Evolutionary conservation across 2,113 vertebrate genomes (phyloP).

Genomic region (Forbesichthys papilliferus): DNA sequence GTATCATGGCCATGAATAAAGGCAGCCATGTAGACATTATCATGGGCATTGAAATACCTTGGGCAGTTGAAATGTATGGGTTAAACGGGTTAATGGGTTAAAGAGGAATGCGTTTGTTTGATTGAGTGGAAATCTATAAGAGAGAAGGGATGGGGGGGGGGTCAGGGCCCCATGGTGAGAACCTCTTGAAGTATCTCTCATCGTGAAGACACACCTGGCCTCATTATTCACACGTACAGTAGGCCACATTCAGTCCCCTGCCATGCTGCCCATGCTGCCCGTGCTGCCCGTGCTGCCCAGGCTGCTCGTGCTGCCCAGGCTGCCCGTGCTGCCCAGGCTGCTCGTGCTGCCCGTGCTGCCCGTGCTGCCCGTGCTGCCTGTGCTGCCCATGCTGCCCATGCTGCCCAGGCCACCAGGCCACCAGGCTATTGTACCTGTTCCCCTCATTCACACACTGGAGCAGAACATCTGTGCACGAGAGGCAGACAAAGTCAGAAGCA

Average conservation of each 20-base stretch:
- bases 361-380: no score
- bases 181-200: constrained; percentile 23
- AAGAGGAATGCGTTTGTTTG: no score
- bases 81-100: neutral
- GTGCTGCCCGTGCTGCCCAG: no score
- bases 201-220: constrained; percentile 35
- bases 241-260: no score
- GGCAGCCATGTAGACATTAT: neutral
- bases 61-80: neutral
- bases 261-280: no score
- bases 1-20: constrained; percentile 12
- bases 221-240: constrained; percentile 30
- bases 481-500: neutral
- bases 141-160: neutral
- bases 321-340: no score
- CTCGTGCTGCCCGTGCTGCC: no score
- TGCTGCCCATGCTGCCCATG: no score
- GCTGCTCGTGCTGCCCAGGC: no score
- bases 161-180: constrained; percentile 12
- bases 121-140: constrained; percentile 2
- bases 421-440: constrained; percentile 24
- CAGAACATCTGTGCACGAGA: neutral
- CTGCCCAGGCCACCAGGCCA: constrained; percentile 1
- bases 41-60: constrained; percentile 2
- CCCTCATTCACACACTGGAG: constrained; percentile 26